Percentiles rank a stretch among this genome's conserved stretches.
phyloP scores from a whole-genome alignment of 2,888 invertebrate genomes.

The Drosophila tanythrix region DNA sequence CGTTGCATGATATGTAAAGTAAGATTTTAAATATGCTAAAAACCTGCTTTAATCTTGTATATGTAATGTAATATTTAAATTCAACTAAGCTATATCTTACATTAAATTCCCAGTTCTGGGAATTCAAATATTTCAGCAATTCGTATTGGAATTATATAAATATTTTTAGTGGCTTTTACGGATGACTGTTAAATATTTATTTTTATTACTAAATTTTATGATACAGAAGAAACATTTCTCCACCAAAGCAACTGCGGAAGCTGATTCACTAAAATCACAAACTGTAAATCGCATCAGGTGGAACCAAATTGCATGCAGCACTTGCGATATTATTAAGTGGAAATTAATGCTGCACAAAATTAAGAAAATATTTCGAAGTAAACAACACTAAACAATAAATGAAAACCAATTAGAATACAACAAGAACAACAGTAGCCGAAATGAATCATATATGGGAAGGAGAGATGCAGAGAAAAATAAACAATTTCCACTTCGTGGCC shows the following conservation, averaged over 20 bases:
- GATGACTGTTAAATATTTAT: neutral
- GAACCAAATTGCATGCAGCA: constrained; percentile 9
- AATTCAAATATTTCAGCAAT: neutral
- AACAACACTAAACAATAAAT: constrained; percentile 32
- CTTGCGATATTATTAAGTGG: constrained; percentile 1
- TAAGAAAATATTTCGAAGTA: constrained; percentile 21
- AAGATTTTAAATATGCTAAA: neutral
- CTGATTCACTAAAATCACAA: neutral
- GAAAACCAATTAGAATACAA: constrained; percentile 54
- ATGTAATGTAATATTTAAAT: neutral
- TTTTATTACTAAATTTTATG: neutral
- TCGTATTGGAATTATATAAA: neutral
- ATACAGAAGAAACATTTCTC: neutral
- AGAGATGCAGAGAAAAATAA: constrained; percentile 15
- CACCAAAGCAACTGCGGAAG: neutral
- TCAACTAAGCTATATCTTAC: neutral
- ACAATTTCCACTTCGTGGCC: constrained; percentile 36
- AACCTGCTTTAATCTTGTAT: neutral
- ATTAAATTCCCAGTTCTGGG: neutral
- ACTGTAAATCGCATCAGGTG: constrained; percentile 1
- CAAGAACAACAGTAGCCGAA: constrained; percentile 29
- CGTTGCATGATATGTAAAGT: neutral
- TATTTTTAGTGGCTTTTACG: neutral
- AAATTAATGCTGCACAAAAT: constrained; percentile 51
- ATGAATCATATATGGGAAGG: constrained; percentile 12